Evolutionary conservation across 2,113 vertebrate species (phyloP).

Genomic region (Pangasianodon hypophthalmus): DNA sequence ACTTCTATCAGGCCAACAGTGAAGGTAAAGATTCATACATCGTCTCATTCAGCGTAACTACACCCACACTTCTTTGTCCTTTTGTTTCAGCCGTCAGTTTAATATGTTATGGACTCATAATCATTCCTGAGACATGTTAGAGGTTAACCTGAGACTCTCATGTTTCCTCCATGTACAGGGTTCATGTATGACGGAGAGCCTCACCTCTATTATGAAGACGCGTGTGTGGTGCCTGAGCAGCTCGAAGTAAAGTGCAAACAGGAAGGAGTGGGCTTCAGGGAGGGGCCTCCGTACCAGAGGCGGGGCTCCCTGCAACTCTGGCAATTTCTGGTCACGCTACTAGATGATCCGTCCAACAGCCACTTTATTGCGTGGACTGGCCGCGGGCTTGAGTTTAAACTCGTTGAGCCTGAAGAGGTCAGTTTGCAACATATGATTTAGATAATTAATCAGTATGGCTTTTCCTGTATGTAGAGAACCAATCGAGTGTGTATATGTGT

Average conservation of each 20-base stretch:
- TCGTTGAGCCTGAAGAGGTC: conserved; percentile 94
- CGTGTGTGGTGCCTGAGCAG: conserved; percentile 88
- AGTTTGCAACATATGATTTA: conserved; percentile 24
- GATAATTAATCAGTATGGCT: not conserved
- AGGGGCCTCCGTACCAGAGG: conserved; percentile 88
- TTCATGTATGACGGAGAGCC: conserved; percentile 84
- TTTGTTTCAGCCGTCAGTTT: not conserved
- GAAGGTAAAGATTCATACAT: conserved; percentile 74
- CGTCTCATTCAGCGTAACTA: not conserved
- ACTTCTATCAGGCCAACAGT: conserved; percentile 77
- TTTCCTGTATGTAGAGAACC: too few relatives aligned
- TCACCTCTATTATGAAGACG: conserved; percentile 86
- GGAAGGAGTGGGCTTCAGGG: conserved; percentile 81
- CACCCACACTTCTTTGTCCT: not conserved
- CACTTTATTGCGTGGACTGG: conserved; percentile 95
- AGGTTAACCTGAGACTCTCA: not conserved
- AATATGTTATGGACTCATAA: not conserved
- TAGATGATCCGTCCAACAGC: conserved; percentile 87
- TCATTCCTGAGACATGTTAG: not conserved
- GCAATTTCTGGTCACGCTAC: conserved; percentile 93
- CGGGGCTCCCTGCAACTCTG: conserved; percentile 93
- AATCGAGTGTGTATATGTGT: not conserved
- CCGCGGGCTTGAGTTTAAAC: conserved; percentile 94
- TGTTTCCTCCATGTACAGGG: conserved; percentile 62
- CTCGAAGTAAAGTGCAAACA: conserved; percentile 92